Evolutionary conservation across 2,113 vertebrate species (phyloP).

Genomic region (Donacobius atricapilla): DNA sequence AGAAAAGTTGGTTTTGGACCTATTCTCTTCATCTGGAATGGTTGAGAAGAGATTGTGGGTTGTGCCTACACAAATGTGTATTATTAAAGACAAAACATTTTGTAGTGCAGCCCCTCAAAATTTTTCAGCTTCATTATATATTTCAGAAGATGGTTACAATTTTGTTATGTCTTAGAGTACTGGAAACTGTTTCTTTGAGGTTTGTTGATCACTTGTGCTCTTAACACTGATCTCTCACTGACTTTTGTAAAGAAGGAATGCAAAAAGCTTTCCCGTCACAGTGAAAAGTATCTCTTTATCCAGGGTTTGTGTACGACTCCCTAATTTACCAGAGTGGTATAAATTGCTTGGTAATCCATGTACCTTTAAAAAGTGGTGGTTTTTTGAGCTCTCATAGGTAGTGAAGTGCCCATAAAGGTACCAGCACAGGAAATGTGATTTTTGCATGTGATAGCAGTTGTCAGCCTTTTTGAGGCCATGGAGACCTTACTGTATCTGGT

Average conservation of each 20-base stretch:
- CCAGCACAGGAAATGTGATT: background rate
- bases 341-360: background rate
- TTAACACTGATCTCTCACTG: too few relatives aligned
- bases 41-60: background rate
- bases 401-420: background rate
- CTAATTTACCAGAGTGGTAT: background rate
- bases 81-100: background rate
- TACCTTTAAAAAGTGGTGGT: background rate
- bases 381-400: background rate
- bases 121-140: background rate
- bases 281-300: background rate
- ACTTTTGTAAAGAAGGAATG: background rate
- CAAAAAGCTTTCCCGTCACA: background rate
- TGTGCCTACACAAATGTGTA: background rate
- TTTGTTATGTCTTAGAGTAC: background rate
- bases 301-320: background rate
- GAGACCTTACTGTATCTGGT: background rate
- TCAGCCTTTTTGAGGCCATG: background rate
- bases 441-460: background rate
- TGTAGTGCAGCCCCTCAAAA: background rate
- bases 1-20: background rate
- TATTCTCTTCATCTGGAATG: background rate
- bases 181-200: background rate
- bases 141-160: background rate
- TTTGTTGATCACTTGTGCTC: background rate